Evolutionary conservation across 2,113 vertebrate species (phyloP).

Genomic region (Poeciliopsis retropinna): DNA sequence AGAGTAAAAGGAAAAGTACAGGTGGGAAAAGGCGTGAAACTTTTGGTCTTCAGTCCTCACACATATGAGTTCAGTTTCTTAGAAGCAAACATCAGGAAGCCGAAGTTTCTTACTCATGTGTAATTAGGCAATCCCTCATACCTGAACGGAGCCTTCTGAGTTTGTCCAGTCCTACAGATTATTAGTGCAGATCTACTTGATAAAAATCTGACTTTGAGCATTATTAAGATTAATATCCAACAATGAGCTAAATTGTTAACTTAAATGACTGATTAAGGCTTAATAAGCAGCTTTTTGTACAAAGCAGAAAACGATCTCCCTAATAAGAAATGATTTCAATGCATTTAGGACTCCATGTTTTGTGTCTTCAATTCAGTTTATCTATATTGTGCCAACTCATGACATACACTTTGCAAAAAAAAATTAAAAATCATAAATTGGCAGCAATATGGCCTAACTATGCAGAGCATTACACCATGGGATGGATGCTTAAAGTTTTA

Average conservation of each 20-base stretch:
- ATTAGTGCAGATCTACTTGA: constrained; percentile 46
- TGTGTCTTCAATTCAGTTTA: background rate
- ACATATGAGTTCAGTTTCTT: constrained; percentile 3
- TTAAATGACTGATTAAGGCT: constrained; percentile 44
- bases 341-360: background rate
- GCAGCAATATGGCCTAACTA: background rate
- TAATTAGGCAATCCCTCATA: background rate
- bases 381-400: background rate
- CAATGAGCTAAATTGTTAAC: constrained; percentile 70
- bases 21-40: background rate
- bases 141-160: constrained; percentile 8
- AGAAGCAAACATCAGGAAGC: background rate
- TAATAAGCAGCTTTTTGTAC: constrained; percentile 46
- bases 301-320: constrained; percentile 4
- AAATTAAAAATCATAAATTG: too few species aligned
- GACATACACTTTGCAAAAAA: background rate
- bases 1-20: background rate
- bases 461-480: background rate
- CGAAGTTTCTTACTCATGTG: background rate
- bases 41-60: background rate
- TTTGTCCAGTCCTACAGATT: constrained; percentile 5
- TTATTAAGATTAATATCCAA: constrained; percentile 33
- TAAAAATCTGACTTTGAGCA: constrained; percentile 70
- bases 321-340: background rate
- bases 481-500: background rate